Evolutionary conservation across 2,888 invertebrate genomes (phyloP), one percentile per base, ranked within the genome.

Genomic region (Dioctria linearis): DNA sequence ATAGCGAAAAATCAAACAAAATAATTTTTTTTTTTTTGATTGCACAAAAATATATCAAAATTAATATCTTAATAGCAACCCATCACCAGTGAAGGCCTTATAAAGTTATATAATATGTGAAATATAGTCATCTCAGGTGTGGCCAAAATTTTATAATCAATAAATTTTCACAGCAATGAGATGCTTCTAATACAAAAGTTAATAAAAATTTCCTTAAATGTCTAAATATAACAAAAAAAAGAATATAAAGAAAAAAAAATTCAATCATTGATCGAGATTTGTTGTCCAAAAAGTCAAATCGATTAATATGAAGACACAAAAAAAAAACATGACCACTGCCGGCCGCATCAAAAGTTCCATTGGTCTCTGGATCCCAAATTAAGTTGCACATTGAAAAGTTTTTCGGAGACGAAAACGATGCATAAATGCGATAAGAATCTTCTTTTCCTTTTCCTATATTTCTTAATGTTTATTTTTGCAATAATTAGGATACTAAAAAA

Each of bases 141-240:
- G 76, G 76, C 76, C 63, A 76, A 63, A 76, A 63, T 49, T n/a
- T 61, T 39, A 71, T 37, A 39, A 63, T 43, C 43, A 13, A 59
- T 76, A 63, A 51, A 46, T 49, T 76, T 25, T 76, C 76, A 76
- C 76, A 76, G 37, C 76, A 46, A 49, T 43, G 42, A 46, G 63
- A 75, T 59, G 25, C 73, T 5, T 42, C 2, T 42, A 3, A 43
- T 42, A 13, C 46, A 40, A 4, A 66, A 13, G n/a, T 40, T 6
- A 13, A 43, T 5, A 6, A 59, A n/a, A 25, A 61, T 8, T 13
- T 6, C 6, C n/a, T 5, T n/a, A 59, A 25, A 61, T 13, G 25
- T 61, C 3, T 13, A 61, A 25, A 61, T 13, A 25, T 6, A 61
- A 0, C 6, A 11, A 13, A 61, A 6, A 6, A 11, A 13, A 61